These are phyloP conservation scores for Arge pagana DNA, from an alignment of 2,888 invertebrate genomes.

Conservation along the genomic window DNA sequence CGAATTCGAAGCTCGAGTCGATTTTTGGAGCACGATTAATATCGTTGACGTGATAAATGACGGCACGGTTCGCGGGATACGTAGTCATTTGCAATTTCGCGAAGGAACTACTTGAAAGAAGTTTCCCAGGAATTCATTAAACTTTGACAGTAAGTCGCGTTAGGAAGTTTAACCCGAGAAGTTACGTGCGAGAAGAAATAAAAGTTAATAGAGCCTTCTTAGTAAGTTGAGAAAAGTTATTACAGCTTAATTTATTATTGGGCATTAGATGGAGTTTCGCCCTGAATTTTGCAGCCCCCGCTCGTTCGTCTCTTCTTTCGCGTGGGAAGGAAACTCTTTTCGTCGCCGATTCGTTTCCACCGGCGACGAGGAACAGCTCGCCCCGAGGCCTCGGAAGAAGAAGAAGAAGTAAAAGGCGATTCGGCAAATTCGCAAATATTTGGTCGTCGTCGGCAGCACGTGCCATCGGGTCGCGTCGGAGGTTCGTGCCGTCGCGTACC, in stretches of 20 bases:
- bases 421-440: too few relatives aligned
- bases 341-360: background rate
- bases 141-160: conserved; percentile 56
- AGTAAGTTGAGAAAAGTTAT: conserved; percentile 53
- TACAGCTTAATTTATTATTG: conserved; percentile 55
- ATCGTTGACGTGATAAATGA: too few relatives aligned
- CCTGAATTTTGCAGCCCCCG: conserved; percentile 1
- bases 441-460: background rate
- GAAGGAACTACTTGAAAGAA: conserved; percentile 49
- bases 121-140: conserved; percentile 55
- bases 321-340: too few relatives aligned
- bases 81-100: conserved; percentile 51
- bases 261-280: conserved; percentile 47
- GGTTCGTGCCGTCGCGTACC: too few relatives aligned
- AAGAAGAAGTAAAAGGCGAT: too few relatives aligned
- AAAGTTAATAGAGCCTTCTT: conserved; percentile 55
- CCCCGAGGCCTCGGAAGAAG: too few relatives aligned
- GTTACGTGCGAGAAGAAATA: conserved; percentile 54
- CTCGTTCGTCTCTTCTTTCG: background rate
- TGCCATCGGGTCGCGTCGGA: background rate
- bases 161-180: conserved; percentile 50
- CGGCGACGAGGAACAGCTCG: too few relatives aligned
- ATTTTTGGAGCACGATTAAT: too few relatives aligned
- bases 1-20: too few relatives aligned
- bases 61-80: too few relatives aligned